phyloP scores from a whole-genome alignment of 53 echinoderm and acorn worm genomes.

The Apostichopus leukothele region DNA sequence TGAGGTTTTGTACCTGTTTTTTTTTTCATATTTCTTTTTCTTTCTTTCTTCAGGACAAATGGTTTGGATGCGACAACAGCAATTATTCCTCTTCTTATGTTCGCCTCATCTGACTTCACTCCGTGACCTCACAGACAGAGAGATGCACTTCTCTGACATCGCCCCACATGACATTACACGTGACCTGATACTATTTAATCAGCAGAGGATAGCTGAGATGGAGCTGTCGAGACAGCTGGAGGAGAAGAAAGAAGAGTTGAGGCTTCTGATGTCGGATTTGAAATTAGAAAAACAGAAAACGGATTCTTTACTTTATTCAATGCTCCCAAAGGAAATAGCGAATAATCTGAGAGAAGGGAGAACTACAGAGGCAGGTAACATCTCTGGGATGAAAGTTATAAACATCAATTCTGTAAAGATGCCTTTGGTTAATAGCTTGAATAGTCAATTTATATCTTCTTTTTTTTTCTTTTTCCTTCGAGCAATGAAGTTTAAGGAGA shows the following conservation, averaged over 20 bases:
- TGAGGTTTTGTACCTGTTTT: too few relatives aligned
- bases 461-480: too few relatives aligned
- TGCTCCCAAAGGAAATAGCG: slow-evolving; percentile 83
- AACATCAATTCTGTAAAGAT: not conserved
- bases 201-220: slow-evolving; percentile 83
- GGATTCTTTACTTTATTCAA: slow-evolving; percentile 76
- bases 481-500: too few relatives aligned
- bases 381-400: not conserved
- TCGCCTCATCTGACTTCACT: slow-evolving; percentile 78
- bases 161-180: slow-evolving; percentile 89
- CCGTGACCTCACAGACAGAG: slow-evolving; percentile 60
- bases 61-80: slow-evolving; percentile 71
- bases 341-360: slow-evolving; percentile 81
- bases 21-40: too few relatives aligned
- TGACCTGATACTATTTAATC: slow-evolving; percentile 86
- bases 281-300: slow-evolving; percentile 80
- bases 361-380: slow-evolving; percentile 71
- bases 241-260: slow-evolving; percentile 84
- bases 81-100: slow-evolving; percentile 66
- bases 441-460: too few relatives aligned
- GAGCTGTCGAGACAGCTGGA: slow-evolving; percentile 83
- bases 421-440: too few relatives aligned
- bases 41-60: slow-evolving; percentile 69
- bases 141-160: slow-evolving; percentile 88
- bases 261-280: slow-evolving; percentile 72